Evolutionary conservation across 2,113 vertebrate genomes (phyloP), one percentile per base, ranked within the genome.

Genomic region (Gallinago undulata): DNA sequence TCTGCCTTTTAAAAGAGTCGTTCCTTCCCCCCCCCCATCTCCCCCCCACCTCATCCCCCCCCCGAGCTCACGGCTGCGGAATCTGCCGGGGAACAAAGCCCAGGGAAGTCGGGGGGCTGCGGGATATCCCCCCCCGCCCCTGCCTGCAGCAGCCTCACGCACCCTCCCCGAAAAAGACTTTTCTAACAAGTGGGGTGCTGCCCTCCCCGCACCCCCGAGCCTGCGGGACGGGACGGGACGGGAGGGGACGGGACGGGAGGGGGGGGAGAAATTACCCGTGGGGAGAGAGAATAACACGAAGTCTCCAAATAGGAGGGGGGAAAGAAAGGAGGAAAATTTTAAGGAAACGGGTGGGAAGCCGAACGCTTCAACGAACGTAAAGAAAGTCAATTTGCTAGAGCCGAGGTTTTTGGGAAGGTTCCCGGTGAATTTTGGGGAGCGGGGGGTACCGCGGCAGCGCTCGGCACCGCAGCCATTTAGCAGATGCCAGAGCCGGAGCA

Each of bases 401-500:
- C 18, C 2, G 51, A 67, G 84, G 11, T 67, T 80, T 84, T 90
- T 56, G 63, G 92, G 77, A 92, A 94, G 89, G 68, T 89, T 86
- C 35, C 27, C 45, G 18, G 96, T 90, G 95, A 97, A 97, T 97
- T 97, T 97, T 90, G 96, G 97, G 94, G 68, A 75, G 83, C 92
- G 78, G 64, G 95, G 97, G 87, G 95, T 96, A 97, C 97, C 90
- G 92, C 97, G 97, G 97, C 97, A 97, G 98, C 98, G 96, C 94
- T 74, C 92, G 90, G 97, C 97, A 97, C 80, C 90, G 96, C 96
- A 94, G 97, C 98, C 98, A 97, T 98, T 98, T 97, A 98, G 96
- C 97, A 98, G 97, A 98, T 96, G 98, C 97, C 97, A 97, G 97
- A 97, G 97, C 97, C 95, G 98, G 98, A 96, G 97, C 97, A 97